Evolutionary conservation across 2,888 invertebrate genomes (phyloP).

Genomic region (Nymphalis urticae): DNA sequence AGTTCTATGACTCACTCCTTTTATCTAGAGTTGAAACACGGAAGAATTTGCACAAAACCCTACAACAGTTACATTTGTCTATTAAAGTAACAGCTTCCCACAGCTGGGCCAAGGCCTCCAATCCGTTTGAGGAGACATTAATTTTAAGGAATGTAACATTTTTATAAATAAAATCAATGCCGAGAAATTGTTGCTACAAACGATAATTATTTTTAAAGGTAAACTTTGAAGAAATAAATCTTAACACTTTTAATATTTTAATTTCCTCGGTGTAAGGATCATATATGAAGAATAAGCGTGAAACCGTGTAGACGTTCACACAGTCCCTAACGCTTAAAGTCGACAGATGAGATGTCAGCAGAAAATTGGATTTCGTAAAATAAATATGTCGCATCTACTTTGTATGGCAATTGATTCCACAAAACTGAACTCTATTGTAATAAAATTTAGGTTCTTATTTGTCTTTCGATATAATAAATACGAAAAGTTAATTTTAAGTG

Average conservation of each 20-base stretch:
- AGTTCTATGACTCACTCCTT: no score
- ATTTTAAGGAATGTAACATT: no score
- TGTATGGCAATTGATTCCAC: constrained; percentile 48
- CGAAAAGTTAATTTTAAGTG: constrained; percentile 76
- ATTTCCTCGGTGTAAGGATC: constrained; percentile 51
- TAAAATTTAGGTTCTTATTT: constrained; percentile 46
- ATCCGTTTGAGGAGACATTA: no score
- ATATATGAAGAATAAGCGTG: constrained; percentile 68
- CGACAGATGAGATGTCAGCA: constrained; percentile 81
- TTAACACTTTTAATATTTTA: constrained; percentile 36
- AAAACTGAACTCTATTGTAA: constrained; percentile 45
- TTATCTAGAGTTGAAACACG: no score
- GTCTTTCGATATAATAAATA: constrained; percentile 34
- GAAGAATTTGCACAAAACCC: no score
- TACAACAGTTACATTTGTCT: no score
- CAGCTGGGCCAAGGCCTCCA: no score
- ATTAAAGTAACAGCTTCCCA: no score
- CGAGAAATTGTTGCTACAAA: constrained; percentile 5
- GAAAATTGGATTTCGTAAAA: constrained; percentile 82
- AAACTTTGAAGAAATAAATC: constrained; percentile 20
- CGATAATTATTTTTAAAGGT: constrained; percentile 10
- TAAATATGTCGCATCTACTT: constrained; percentile 78
- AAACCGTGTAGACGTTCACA: constrained; percentile 73
- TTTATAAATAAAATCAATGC: neutral
- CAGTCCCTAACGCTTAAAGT: constrained; percentile 75